Evolutionary conservation across 2,888 invertebrate genomes (phyloP).

Genomic region (Melanophora roralis): DNA sequence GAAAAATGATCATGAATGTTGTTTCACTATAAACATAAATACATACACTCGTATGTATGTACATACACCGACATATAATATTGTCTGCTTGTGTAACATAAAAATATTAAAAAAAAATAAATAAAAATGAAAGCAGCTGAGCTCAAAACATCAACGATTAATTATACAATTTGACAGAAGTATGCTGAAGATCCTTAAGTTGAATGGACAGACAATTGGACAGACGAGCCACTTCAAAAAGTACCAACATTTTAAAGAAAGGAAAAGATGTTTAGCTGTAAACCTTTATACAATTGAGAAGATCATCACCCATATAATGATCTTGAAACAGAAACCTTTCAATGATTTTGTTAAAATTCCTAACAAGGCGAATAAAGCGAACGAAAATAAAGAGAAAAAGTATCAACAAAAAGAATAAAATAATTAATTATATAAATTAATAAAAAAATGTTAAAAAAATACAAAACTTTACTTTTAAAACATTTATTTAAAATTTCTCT

Average conservation of each 20-base stretch:
- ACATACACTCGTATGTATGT: not conserved
- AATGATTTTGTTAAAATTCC: slow-evolving; percentile 50
- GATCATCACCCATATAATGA: slow-evolving; percentile 57
- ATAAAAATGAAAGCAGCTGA: slow-evolving; percentile 54
- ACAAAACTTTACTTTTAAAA: not conserved
- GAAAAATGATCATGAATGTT: slow-evolving; percentile 53
- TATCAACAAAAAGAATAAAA: slow-evolving; percentile 8
- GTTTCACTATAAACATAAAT: slow-evolving; percentile 22
- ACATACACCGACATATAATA: not conserved
- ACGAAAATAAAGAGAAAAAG: not conserved
- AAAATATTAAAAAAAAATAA: not conserved
- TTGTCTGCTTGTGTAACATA: not conserved
- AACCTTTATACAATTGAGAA: slow-evolving; percentile 57
- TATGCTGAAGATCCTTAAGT: slow-evolving; percentile 57
- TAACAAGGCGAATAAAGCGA: slow-evolving; percentile 47
- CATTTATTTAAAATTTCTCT: not conserved
- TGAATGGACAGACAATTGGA: too few relatives aligned
- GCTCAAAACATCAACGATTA: slow-evolving; percentile 58
- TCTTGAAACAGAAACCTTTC: slow-evolving; percentile 10
- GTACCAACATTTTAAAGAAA: slow-evolving; percentile 14
- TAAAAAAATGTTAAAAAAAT: slow-evolving; percentile 7
- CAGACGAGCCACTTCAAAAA: slow-evolving; percentile 12
- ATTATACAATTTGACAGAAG: slow-evolving; percentile 61
- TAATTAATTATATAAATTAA: slow-evolving; percentile 49
- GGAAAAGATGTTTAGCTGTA: slow-evolving; percentile 11